Evolutionary conservation across 2,888 invertebrate species (phyloP).

Genomic region (Drosophila melanosoma): DNA sequence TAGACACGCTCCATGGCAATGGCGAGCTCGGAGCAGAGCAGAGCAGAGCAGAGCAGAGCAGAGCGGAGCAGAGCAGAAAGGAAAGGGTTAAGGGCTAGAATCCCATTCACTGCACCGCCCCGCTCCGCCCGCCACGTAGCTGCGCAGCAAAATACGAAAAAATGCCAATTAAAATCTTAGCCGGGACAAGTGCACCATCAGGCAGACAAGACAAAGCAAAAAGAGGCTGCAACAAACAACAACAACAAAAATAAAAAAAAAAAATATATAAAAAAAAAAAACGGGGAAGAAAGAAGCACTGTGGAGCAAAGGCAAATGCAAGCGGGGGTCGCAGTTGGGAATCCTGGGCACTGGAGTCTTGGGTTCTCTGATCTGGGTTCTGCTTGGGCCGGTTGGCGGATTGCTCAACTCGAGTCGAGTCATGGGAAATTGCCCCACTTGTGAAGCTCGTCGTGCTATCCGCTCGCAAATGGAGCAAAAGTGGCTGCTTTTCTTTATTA

Average conservation of each 20-base stretch:
- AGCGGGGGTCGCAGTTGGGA: conserved; percentile 3
- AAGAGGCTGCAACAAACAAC: neutral
- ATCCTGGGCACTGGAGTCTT: neutral
- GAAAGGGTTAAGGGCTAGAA: conserved; percentile 48
- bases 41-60: neutral
- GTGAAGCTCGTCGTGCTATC: conserved; percentile 68
- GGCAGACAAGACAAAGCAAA: conserved; percentile 40
- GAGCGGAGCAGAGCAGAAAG: neutral
- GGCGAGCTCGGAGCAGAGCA: conserved; percentile 6
- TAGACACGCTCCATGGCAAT: conserved; percentile 65
- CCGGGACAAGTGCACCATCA: conserved; percentile 74
- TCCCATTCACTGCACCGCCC: conserved; percentile 5
- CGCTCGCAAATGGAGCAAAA: conserved; percentile 73
- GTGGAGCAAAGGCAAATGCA: neutral
- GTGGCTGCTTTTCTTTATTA: conserved; percentile 59
- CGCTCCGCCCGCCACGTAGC: neutral
- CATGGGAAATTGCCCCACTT: conserved; percentile 76
- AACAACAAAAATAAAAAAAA: neutral
- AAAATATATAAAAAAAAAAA: no score
- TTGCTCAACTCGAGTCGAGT: conserved; percentile 35
- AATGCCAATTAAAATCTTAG: conserved; percentile 84
- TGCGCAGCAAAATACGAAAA: conserved; percentile 51
- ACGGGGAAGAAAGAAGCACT: neutral
- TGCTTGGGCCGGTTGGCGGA: conserved; percentile 29
- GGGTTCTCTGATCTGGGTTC: conserved; percentile 8